Percentiles rank a stretch among this genome's conserved stretches.
Evolutionary conservation across 2,888 invertebrate species (phyloP).

Genomic region (Orthosia gracilis): DNA sequence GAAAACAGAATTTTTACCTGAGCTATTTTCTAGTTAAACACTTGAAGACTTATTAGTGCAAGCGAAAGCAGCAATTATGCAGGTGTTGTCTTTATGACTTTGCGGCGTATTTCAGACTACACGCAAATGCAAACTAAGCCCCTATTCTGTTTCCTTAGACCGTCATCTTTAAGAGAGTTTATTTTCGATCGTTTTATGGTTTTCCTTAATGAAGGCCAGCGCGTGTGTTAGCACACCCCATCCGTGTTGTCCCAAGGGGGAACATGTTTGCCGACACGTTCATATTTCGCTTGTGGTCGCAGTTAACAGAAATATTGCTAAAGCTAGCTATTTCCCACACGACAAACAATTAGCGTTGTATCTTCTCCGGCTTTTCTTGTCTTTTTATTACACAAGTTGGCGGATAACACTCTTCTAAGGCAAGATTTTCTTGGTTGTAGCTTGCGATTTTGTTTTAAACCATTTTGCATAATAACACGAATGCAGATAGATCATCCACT

Average conservation of each 20-base stretch:
- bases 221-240: conserved; percentile 75
- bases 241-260: conserved; percentile 80
- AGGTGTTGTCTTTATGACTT: no score
- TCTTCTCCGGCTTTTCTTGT: conserved; percentile 51
- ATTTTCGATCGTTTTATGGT: conserved; percentile 83
- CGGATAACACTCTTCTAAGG: neutral
- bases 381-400: conserved; percentile 50
- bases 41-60: neutral
- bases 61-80: neutral
- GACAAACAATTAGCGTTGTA: conserved; percentile 72
- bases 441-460: neutral
- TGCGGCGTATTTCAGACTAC: no score
- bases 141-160: conserved; percentile 57
- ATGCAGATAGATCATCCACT: neutral
- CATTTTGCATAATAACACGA: neutral
- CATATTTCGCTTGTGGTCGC: conserved; percentile 79
- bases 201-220: conserved; percentile 82
- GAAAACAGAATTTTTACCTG: no score
- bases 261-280: conserved; percentile 80
- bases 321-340: conserved; percentile 75
- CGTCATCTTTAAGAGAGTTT: conserved; percentile 73
- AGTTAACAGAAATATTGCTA: conserved; percentile 76
- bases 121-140: neutral
- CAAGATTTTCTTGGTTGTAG: neutral
- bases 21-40: neutral